Evolutionary conservation across 2,113 vertebrate species (phyloP).

Genomic region (Brachypteracias leptosomus): DNA sequence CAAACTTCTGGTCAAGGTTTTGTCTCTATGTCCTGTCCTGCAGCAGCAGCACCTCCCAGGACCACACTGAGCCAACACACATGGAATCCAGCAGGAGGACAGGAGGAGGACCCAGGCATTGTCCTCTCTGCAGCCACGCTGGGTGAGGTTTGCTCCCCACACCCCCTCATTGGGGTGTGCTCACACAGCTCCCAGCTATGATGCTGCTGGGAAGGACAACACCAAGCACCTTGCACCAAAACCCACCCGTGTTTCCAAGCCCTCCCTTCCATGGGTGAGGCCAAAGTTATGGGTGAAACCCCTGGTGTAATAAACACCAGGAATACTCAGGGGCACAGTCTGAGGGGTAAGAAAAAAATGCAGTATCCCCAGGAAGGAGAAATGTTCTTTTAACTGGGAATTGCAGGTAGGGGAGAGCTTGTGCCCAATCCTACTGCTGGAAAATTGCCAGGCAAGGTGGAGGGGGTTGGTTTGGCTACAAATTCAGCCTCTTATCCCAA

Average conservation of each 20-base stretch:
- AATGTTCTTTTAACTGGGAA: neutral
- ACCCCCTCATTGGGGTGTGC: neutral
- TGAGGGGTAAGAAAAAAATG: fast-evolving
- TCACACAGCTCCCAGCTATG: fast-evolving
- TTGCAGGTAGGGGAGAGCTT: neutral
- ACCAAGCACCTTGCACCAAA: fast-evolving
- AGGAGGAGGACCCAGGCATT: neutral
- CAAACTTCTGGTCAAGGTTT: neutral
- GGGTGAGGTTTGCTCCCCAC: neutral
- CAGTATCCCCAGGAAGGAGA: neutral
- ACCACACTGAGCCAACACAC: fast-evolving
- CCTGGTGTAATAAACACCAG: neutral
- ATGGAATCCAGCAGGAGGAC: neutral
- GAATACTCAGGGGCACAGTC: neutral
- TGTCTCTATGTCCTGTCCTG: neutral
- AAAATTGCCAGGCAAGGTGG: neutral
- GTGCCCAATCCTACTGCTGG: neutral
- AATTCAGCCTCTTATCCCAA: neutral
- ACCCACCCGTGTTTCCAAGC: neutral
- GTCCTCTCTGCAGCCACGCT: neutral
- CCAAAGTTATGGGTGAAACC: neutral
- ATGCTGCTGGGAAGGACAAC: neutral
- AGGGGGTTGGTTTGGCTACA: neutral
- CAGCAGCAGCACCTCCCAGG: neutral
- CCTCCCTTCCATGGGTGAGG: fast-evolving